Evolutionary conservation across 1,140 invertebrate genomes (phyloP).

Genomic region (Eumaeus atala): DNA sequence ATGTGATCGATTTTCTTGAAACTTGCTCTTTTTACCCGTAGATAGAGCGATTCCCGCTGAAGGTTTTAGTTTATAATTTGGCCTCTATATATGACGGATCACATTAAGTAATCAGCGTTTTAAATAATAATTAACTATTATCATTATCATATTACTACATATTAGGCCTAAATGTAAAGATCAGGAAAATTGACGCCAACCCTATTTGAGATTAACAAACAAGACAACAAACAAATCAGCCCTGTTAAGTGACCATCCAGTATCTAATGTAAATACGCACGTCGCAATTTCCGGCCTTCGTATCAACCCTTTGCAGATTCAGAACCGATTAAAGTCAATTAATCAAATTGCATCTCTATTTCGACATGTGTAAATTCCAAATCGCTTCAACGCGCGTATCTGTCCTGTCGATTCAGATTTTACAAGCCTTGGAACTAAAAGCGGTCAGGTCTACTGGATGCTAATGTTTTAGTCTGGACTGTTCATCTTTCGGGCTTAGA

Average conservation of each 20-base stretch:
- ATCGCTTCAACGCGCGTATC: background rate
- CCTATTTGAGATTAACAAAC: slow-evolving; percentile 1
- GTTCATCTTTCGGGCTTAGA: slow-evolving; percentile 8
- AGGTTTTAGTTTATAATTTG: no score
- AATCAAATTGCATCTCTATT: background rate
- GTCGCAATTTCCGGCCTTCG: slow-evolving; percentile 2
- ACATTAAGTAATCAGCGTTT: no score
- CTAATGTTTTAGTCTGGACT: slow-evolving; percentile 8
- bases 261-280: slow-evolving; percentile 13
- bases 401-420: slow-evolving; percentile 25
- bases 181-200: background rate
- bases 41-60: no score
- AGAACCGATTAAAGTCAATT: slow-evolving; percentile 10
- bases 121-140: no score
- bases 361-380: background rate
- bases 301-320: slow-evolving; percentile 11
- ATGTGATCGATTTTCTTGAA: no score
- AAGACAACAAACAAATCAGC: slow-evolving; percentile 11
- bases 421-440: slow-evolving; percentile 26
- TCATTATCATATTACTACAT: no score
- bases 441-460: slow-evolving; percentile 16
- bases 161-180: background rate
- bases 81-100: no score
- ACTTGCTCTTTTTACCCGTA: no score
- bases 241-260: slow-evolving; percentile 13